phyloP scores from a whole-genome alignment of 2,888 invertebrate species.

The Acanthosepion esculentum region DNA sequence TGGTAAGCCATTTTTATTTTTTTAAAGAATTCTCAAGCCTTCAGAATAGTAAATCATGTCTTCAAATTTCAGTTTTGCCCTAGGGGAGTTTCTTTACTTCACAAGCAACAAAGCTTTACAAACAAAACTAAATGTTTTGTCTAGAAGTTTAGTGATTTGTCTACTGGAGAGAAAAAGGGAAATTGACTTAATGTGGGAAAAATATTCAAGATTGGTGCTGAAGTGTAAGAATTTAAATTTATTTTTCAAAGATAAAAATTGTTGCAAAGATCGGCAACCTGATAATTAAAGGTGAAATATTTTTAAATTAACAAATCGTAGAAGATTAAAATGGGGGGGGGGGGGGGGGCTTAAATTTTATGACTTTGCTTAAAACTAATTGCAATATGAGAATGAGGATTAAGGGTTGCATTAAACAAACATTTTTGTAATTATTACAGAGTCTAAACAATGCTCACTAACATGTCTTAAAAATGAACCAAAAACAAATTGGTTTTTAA shows the following conservation, averaged over 20 bases:
- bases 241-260: neutral
- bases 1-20: neutral
- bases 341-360: too few relatives aligned
- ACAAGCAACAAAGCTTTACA: neutral
- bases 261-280: neutral
- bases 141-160: neutral
- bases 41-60: neutral
- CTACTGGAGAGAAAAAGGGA: neutral
- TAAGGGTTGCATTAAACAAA: too few relatives aligned
- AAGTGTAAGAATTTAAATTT: neutral
- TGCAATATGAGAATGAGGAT: too few relatives aligned
- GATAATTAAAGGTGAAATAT: neutral
- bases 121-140: neutral
- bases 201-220: neutral
- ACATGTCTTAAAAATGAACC: too few relatives aligned
- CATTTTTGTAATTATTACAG: too few relatives aligned
- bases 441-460: too few relatives aligned
- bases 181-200: neutral
- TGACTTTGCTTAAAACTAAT: too few relatives aligned
- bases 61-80: neutral
- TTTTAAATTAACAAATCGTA: neutral
- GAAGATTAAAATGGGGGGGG: too few relatives aligned
- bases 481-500: too few relatives aligned
- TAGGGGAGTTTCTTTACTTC: neutral
- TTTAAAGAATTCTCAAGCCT: neutral